phyloP scores from a whole-genome alignment of 2,113 vertebrate genomes.

The Nycticorax nycticorax region DNA sequence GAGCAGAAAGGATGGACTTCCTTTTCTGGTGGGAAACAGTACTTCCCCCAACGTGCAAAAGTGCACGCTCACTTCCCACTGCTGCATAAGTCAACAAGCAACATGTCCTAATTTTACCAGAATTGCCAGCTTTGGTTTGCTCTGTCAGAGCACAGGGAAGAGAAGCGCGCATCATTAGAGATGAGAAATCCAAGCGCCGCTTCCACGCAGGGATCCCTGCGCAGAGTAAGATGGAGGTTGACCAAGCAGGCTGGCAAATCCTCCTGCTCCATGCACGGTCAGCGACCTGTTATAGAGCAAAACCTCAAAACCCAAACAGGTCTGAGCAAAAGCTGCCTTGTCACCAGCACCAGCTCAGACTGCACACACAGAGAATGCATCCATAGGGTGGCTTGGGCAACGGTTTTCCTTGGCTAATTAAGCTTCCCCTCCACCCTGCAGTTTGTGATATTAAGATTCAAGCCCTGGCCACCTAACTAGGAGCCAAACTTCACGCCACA shows the following conservation, averaged over 20 bases:
- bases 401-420: background rate
- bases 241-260: background rate
- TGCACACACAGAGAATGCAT: fast-evolving
- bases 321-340: background rate
- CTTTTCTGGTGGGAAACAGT: background rate
- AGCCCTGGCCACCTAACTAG: background rate
- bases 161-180: fast-evolving
- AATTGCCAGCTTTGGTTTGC: background rate
- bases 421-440: background rate
- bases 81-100: background rate
- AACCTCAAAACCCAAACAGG: background rate
- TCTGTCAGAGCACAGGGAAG: background rate
- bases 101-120: background rate
- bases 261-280: background rate
- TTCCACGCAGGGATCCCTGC: background rate
- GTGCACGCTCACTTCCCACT: background rate
- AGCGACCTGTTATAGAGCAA: background rate
- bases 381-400: fast-evolving
- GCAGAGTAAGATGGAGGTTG: background rate
- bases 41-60: background rate
- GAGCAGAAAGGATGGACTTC: background rate
- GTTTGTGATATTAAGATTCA: background rate
- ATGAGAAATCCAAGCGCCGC: fast-evolving
- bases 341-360: background rate
- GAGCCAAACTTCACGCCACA: background rate